These are phyloP conservation scores for Lepidonotus clava DNA, from an alignment of 2,888 invertebrate genomes.

Conservation along the genomic window DNA sequence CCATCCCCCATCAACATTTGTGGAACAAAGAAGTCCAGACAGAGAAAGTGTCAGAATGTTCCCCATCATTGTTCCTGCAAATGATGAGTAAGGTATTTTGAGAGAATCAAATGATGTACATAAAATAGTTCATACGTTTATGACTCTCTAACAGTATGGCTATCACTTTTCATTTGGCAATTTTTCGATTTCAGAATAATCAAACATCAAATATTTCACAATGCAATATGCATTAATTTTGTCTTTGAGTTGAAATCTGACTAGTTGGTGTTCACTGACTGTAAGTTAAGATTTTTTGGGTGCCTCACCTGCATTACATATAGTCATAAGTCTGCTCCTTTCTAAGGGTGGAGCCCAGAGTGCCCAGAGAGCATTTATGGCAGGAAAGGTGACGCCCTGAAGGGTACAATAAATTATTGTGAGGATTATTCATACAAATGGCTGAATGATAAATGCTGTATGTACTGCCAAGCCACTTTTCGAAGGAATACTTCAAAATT, in stretches of 20 bases:
- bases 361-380: constrained; percentile 27
- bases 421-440: no score
- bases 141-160: background rate
- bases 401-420: background rate
- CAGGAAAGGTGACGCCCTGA: constrained; percentile 53
- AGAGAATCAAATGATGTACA: background rate
- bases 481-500: no score
- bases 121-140: background rate
- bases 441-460: background rate
- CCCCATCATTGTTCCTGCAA: background rate
- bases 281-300: background rate
- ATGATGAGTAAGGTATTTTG: background rate
- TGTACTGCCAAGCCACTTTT: no score
- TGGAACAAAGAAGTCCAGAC: constrained; percentile 11
- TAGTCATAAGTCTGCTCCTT: constrained; percentile 73
- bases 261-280: background rate
- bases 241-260: background rate
- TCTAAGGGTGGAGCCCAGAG: constrained; percentile 54
- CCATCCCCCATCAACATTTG: constrained; percentile 82
- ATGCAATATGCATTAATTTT: background rate
- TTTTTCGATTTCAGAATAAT: background rate
- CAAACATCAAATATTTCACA: background rate
- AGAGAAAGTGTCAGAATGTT: constrained; percentile 29
- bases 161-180: background rate
- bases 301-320: constrained; percentile 62